Percentiles rank a stretch among this genome's conserved stretches.
These are phyloP conservation scores for Poecilobothrus nobilitatus DNA, from an alignment of 2,888 invertebrate species.

Conservation along the genomic window DNA sequence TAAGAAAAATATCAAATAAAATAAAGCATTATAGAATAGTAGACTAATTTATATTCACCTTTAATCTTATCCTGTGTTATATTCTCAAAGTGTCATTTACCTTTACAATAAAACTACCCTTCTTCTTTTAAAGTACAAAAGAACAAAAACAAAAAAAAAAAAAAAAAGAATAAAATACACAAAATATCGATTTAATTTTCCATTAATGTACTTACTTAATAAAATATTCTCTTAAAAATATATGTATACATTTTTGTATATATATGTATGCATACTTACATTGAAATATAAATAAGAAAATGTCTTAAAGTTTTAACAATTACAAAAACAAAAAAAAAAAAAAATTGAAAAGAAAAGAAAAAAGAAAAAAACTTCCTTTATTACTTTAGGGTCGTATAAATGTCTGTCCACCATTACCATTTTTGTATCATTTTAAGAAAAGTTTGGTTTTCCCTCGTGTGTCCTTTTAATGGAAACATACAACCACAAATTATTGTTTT, in stretches of 20 bases:
- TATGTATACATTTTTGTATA: not conserved
- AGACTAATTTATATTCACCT: too few species aligned
- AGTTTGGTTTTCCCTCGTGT: too few species aligned
- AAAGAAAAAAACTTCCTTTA: not conserved
- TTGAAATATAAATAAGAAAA: not conserved
- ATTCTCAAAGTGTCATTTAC: not conserved
- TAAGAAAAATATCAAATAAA: too few species aligned
- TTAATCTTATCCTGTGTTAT: too few species aligned
- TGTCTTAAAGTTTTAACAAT: not conserved
- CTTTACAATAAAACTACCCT: not conserved
- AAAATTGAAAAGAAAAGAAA: too few species aligned
- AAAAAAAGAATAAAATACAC: not conserved
- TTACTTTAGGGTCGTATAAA: constrained; percentile 2
- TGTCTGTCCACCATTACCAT: not conserved
- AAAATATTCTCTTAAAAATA: not conserved
- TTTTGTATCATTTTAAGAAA: too few species aligned
- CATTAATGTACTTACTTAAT: not conserved
- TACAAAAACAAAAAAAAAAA: not conserved
- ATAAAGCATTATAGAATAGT: too few species aligned
- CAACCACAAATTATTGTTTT: too few species aligned
- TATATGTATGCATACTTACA: not conserved
- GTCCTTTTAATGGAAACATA: too few species aligned
- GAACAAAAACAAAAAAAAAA: not conserved
- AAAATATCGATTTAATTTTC: constrained; percentile 4
- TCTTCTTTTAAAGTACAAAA: too few species aligned